Evolutionary conservation across 2,113 vertebrate genomes (phyloP).

Genomic region (Cyanoramphus novaezelandiae): DNA sequence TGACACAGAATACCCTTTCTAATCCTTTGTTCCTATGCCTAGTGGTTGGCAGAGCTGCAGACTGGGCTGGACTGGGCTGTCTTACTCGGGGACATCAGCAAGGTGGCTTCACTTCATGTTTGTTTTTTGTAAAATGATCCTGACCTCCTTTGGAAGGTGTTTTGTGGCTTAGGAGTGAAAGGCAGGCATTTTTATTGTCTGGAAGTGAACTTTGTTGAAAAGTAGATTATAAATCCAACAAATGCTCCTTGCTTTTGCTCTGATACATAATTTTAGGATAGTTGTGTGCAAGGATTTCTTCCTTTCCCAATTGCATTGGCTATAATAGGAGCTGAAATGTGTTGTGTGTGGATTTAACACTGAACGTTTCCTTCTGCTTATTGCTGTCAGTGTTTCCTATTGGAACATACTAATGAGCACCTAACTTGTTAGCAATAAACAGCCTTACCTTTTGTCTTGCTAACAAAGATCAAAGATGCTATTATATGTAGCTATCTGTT

Average conservation of each 20-base stretch:
- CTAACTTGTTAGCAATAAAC: slow-evolving; percentile 40
- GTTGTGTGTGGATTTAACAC: neutral
- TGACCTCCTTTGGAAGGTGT: neutral
- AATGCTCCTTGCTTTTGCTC: neutral
- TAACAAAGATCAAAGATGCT: slow-evolving; percentile 20
- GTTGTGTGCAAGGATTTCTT: neutral
- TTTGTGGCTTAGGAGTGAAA: neutral
- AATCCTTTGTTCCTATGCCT: slow-evolving; percentile 21
- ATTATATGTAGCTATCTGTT: slow-evolving; percentile 40
- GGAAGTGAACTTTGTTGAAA: neutral
- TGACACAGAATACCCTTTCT: slow-evolving; percentile 43
- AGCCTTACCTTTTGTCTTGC: slow-evolving; percentile 49
- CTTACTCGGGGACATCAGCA: neutral
- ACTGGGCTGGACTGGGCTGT: neutral
- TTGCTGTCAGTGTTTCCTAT: neutral
- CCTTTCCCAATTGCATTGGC: neutral
- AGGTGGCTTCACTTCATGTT: slow-evolving; percentile 13
- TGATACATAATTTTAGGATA: neutral
- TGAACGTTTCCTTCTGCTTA: neutral
- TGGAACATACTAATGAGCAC: slow-evolving; percentile 31
- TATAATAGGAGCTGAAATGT: neutral
- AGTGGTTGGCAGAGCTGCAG: neutral
- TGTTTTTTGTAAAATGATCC: neutral
- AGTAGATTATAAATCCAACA: neutral
- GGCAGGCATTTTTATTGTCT: neutral